These are phyloP conservation scores for Microcebus jonahi DNA, from an alignment of 2,113 vertebrate species.

Conservation along the genomic window DNA sequence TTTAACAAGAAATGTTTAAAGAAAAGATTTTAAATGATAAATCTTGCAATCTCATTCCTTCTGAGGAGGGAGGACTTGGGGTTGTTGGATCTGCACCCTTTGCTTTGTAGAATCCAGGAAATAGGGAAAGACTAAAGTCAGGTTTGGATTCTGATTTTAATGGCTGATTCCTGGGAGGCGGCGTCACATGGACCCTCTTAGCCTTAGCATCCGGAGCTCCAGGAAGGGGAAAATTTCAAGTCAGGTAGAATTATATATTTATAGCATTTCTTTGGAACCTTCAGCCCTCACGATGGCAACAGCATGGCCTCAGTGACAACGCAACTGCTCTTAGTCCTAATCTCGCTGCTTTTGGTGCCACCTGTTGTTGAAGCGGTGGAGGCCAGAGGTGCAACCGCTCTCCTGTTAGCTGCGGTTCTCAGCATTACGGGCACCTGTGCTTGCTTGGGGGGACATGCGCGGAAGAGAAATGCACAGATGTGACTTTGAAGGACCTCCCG, in stretches of 20 bases:
- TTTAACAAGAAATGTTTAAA: not conserved
- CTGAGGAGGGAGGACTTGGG: not conserved
- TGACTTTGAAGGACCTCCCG: slow-evolving; percentile 74
- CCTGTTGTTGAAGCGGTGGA: slow-evolving; percentile 91
- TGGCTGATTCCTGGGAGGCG: not conserved
- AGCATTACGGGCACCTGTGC: slow-evolving; percentile 90
- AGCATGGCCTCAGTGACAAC: slow-evolving; percentile 86
- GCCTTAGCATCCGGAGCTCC: not conserved
- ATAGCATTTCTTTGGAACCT: not conserved
- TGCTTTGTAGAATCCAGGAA: not conserved
- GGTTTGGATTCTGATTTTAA: not conserved
- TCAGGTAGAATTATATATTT: not conserved
- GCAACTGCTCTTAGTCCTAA: slow-evolving; percentile 61
- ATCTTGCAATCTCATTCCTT: not conserved
- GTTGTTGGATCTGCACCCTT: not conserved
- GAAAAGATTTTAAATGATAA: not conserved
- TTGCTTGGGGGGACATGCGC: slow-evolving; percentile 92
- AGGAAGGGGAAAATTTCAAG: not conserved
- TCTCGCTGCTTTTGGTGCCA: slow-evolving; percentile 84
- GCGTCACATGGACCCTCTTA: not conserved
- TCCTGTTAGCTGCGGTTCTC: slow-evolving; percentile 90
- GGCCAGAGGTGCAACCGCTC: slow-evolving; percentile 89
- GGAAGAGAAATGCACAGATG: slow-evolving; percentile 88
- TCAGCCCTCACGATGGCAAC: slow-evolving; percentile 48
- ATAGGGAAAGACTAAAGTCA: not conserved